Base-by-base conservation (phyloP, 2,888 invertebrate genomes). In the Phaedon cochleariae region DNA sequence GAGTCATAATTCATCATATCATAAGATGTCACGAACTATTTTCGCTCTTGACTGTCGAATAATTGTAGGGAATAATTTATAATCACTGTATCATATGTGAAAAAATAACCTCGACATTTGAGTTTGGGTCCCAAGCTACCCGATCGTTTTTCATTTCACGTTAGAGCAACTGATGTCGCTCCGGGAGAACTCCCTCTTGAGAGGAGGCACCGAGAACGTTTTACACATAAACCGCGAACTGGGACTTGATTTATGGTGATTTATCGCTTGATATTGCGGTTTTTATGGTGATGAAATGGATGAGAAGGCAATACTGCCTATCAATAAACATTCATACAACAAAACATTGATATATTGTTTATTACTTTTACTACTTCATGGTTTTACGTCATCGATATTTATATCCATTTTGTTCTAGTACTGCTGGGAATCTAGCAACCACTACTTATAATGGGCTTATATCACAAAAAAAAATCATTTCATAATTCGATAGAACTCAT, bases 181-280 rank as follows among this genome's bases (percentile, higher is more conserved):
- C 26, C 49, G 51, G 54, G 62, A 48, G 53, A 57, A 65, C 59
- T 65, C 34, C 61, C 65, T 59, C 65, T 17, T n/a, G 65, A 54
- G 65, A 62, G 45, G 58, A 59, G 49, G 52, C 59, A 41, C 45
- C 62, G 54, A 37, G 53, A 65, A 54, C 58, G 65, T 62, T 65
- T 62, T 62, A 62, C 62, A 62, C 65, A 65, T 62, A 65, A 62
- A 65, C 65, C 62, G 58, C 62, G 54, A 58, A 58, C 48, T 41
- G 20, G 41, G 65, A 58, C 53, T 58, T 65, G 65, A 65, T 65
- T 65, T 65, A 64, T 64, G 64, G 59, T 20, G 60, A 64, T 64
- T 64, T 60, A 65, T 65, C 53, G 49, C 48, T 29, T 53, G 62
- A 65, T 65, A 62, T 57, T 65, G 48, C 59, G 62, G 65, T 65